A percentile compares a stretch with the other conserved stretches of the same genome.
These are phyloP conservation scores for Caenorhabditis macrosperma DNA, from an alignment of 2,888 invertebrate genomes.

Conservation along the genomic window DNA sequence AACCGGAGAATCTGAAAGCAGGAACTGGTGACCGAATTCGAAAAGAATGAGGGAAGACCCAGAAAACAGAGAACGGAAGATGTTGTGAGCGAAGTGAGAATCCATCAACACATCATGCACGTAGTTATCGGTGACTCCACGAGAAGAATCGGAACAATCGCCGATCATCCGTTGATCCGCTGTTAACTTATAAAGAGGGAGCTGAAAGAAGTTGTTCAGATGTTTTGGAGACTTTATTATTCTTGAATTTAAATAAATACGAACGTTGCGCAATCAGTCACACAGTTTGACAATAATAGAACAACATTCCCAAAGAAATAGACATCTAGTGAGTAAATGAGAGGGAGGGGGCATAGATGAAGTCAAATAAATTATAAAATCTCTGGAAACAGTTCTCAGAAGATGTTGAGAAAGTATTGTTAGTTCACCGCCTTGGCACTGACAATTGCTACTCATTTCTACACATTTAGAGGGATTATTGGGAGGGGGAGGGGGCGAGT, in stretches of 20 bases:
- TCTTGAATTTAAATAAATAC: conserved; percentile 4
- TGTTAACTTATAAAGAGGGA: no score
- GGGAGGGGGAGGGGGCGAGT: background rate
- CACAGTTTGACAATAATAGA: conserved; percentile 3
- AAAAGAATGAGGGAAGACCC: no score
- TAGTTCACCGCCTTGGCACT: conserved; percentile 51
- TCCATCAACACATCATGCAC: no score
- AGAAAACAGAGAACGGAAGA: no score
- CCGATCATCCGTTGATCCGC: no score
- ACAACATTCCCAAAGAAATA: conserved; percentile 29
- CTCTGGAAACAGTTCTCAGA: conserved; percentile 1
- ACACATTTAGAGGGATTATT: conserved; percentile 28
- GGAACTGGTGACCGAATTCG: no score
- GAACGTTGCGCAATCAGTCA: conserved; percentile 10
- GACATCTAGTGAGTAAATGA: conserved; percentile 53
- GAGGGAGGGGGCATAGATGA: background rate
- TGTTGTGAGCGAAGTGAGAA: no score
- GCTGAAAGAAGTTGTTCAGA: no score
- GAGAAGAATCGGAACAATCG: no score
- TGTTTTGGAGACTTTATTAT: conserved; percentile 13
- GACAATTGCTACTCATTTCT: conserved; percentile 51
- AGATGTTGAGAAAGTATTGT: conserved; percentile 5
- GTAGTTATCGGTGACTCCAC: no score
- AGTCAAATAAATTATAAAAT: conserved; percentile 20
- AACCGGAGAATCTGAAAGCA: no score